Conservation (phyloP, 2,797 vertebrate genomes). For the Sebastes jordani region DNA sequence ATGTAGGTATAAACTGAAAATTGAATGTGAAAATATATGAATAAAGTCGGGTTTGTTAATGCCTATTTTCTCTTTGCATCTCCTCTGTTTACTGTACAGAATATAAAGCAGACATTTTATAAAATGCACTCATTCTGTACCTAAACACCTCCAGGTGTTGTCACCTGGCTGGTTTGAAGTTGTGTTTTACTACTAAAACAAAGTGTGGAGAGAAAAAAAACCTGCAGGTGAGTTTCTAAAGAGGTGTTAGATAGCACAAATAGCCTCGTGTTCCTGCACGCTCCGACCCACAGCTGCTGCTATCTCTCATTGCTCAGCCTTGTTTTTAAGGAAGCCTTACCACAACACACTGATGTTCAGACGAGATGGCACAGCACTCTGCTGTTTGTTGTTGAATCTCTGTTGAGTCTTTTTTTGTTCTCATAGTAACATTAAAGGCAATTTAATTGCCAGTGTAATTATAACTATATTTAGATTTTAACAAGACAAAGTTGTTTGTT, state of each 20-base stretch:
- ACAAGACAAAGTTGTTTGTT: background rate
- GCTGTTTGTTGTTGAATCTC: slow-evolving; percentile 2
- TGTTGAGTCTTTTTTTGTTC: background rate
- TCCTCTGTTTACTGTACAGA: background rate
- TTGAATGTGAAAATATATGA: background rate
- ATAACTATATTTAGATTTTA: background rate
- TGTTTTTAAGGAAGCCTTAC: slow-evolving; percentile 45
- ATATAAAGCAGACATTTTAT: background rate
- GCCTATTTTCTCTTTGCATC: background rate
- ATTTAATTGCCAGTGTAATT: background rate
- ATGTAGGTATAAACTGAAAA: background rate
- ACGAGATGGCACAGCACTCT: slow-evolving; percentile 35
- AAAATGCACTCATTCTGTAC: background rate
- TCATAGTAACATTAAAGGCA: background rate
- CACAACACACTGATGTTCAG: slow-evolving; percentile 40
- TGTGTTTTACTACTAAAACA: slow-evolving; percentile 2
- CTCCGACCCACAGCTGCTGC: slow-evolving; percentile 41
- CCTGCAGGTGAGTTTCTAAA: slow-evolving; percentile 18
- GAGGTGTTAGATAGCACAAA: slow-evolving; percentile 29
- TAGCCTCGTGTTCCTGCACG: slow-evolving; percentile 46
- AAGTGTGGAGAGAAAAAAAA: slow-evolving; percentile 7
- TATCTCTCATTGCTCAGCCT: slow-evolving; percentile 37
- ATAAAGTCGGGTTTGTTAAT: background rate
- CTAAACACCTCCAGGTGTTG: background rate
- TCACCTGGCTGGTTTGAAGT: background rate